These are phyloP conservation scores for Fringilla coelebs DNA, from an alignment of 2,797 vertebrate species.

Conservation along the genomic window DNA sequence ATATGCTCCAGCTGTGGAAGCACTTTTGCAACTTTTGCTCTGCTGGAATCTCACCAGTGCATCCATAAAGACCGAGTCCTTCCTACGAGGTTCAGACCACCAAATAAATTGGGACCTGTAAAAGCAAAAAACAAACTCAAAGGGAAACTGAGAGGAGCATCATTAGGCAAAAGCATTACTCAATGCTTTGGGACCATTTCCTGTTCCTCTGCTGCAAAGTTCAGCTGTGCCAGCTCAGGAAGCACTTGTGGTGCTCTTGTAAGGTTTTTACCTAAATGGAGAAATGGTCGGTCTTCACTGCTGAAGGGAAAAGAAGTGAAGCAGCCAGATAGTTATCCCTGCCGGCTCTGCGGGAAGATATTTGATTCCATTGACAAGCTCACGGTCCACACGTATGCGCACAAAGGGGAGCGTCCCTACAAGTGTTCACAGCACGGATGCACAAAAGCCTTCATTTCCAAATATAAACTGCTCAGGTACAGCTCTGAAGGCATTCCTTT, in stretches of 20 bases:
- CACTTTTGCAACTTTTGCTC: slow-evolving; percentile 54
- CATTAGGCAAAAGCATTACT: slow-evolving; percentile 55
- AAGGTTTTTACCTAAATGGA: slow-evolving; percentile 62
- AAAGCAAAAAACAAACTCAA: slow-evolving; percentile 61
- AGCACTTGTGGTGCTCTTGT: slow-evolving; percentile 13
- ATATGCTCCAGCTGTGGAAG: slow-evolving; percentile 64
- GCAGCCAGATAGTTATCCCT: slow-evolving; percentile 62
- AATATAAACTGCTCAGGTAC: slow-evolving; percentile 80
- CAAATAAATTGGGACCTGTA: slow-evolving; percentile 51
- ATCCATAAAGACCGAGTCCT: slow-evolving; percentile 45
- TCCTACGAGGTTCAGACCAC: slow-evolving; percentile 29
- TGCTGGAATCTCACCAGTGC: slow-evolving; percentile 65
- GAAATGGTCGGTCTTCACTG: slow-evolving; percentile 46
- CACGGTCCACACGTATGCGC: slow-evolving; percentile 64
- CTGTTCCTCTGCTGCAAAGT: slow-evolving; percentile 33
- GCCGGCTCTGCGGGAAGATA: slow-evolving; percentile 71
- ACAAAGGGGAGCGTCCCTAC: slow-evolving; percentile 76
- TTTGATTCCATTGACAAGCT: slow-evolving; percentile 76
- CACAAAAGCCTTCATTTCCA: slow-evolving; percentile 79
- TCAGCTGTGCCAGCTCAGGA: slow-evolving; percentile 39
- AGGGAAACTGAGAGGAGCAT: slow-evolving; percentile 37
- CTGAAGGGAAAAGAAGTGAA: slow-evolving; percentile 66
- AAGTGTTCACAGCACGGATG: slow-evolving; percentile 75
- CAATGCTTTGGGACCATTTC: slow-evolving; percentile 31
- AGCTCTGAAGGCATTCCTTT: background rate